Percentiles rank a stretch among this genome's conserved stretches.
phyloP scores from a whole-genome alignment of 2,797 vertebrate species.

The Tenualosa thibaudeaui region DNA sequence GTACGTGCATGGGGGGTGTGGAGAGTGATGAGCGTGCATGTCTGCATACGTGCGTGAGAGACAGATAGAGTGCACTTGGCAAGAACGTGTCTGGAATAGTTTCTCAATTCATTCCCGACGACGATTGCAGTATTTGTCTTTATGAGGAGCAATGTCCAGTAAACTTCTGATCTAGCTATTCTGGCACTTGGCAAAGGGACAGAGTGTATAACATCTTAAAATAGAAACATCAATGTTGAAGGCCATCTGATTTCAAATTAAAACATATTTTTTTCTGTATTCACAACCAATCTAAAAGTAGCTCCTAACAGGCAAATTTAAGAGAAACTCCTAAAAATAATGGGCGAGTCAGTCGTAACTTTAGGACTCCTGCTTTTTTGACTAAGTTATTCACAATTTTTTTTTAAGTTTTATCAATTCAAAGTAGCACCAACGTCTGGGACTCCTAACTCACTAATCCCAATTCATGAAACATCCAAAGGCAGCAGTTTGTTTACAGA shows the following conservation, averaged over 20 bases:
- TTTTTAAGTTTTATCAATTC: too few relatives aligned
- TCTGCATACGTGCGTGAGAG: neutral
- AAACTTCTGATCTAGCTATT: conserved; percentile 27
- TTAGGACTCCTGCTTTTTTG: too few relatives aligned
- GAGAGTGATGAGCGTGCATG: conserved; percentile 41
- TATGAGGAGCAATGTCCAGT: conserved; percentile 51
- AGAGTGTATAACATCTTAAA: neutral
- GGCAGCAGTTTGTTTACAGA: too few relatives aligned
- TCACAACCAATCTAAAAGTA: too few relatives aligned
- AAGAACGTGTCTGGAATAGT: conserved; percentile 41
- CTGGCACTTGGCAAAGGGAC: neutral
- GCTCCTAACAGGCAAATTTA: too few relatives aligned
- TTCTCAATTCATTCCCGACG: conserved; percentile 63
- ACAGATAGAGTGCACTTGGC: conserved; percentile 14
- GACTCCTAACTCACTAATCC: too few relatives aligned
- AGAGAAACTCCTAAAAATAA: too few relatives aligned
- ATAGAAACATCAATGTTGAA: neutral
- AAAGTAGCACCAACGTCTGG: too few relatives aligned
- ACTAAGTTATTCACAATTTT: too few relatives aligned
- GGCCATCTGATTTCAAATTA: neutral
- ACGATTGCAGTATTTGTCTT: conserved; percentile 65
- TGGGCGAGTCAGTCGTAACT: too few relatives aligned
- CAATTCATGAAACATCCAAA: too few relatives aligned
- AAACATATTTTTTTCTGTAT: neutral
- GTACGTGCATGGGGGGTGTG: neutral